Percentiles rank a stretch among this genome's conserved stretches.
These are phyloP conservation scores for Meleagris gallopavo DNA, from an alignment of 2,113 vertebrate species.

Conservation along the genomic window DNA sequence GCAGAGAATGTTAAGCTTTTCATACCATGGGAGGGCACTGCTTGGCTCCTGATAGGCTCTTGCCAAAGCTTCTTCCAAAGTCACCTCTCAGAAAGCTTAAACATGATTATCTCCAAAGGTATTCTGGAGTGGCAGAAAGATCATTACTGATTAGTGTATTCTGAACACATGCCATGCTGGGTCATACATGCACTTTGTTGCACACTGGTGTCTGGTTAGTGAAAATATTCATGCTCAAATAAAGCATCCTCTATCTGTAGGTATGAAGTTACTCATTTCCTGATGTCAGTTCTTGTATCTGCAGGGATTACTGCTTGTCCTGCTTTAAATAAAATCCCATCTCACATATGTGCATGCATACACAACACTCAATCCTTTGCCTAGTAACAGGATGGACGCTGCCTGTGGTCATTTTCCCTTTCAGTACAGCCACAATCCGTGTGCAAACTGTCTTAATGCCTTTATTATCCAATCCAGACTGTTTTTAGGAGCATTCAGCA, in stretches of 20 bases:
- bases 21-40: neutral
- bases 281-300: slow-evolving; percentile 10
- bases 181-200: neutral
- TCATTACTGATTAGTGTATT: neutral
- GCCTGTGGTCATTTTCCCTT: neutral
- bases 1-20: neutral
- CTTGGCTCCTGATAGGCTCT: neutral
- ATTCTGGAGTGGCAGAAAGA: neutral
- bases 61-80: neutral
- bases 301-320: slow-evolving; percentile 40
- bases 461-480: neutral
- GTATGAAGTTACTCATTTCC: slow-evolving; percentile 30
- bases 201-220: neutral
- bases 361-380: neutral
- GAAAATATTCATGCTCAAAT: neutral
- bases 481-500: neutral
- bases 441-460: neutral
- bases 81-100: neutral
- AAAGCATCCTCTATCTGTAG: slow-evolving; percentile 13
- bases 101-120: neutral
- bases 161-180: neutral
- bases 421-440: neutral
- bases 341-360: neutral
- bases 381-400: accelerated
- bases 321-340: slow-evolving; percentile 49